Percentiles rank a stretch among this genome's conserved stretches.
phyloP scores from a whole-genome alignment of 2,888 invertebrate species.

The Hermaeophaga mercurialis region DNA sequence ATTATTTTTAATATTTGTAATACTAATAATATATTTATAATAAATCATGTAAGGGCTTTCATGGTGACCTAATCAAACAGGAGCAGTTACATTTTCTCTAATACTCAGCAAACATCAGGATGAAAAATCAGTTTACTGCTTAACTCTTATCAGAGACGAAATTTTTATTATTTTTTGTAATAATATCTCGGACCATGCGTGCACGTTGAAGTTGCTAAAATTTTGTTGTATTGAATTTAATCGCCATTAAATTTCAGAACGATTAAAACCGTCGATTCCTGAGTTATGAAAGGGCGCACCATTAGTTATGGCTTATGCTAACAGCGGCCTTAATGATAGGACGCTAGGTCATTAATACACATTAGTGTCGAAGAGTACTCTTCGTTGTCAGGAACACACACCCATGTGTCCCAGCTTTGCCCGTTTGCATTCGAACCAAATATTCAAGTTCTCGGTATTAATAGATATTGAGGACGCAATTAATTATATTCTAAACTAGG shows the following conservation, averaged over 20 bases:
- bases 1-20: no score
- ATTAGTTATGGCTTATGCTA: constrained; percentile 41
- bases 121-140: no score
- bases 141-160: no score
- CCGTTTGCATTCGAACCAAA: constrained; percentile 14
- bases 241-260: constrained; percentile 31
- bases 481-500: no score
- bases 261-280: constrained; percentile 37
- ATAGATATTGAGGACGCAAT: not conserved
- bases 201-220: no score
- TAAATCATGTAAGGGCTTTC: no score
- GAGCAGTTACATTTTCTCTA: no score
- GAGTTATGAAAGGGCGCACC: constrained; percentile 36
- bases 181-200: no score
- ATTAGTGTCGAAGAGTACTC: constrained; percentile 46
- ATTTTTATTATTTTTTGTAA: no score
- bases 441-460: constrained; percentile 3
- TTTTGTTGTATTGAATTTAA: constrained; percentile 23
- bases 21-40: no score
- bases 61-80: no score
- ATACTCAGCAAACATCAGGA: no score
- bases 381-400: constrained; percentile 40
- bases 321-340: constrained; percentile 42
- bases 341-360: constrained; percentile 45
- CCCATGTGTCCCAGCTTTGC: constrained; percentile 31